A percentile compares a stretch with the other conserved stretches of the same genome.
Evolutionary conservation across 1,140 invertebrate genomes (phyloP).

Genomic region (Zaprionus kolodkinae): DNA sequence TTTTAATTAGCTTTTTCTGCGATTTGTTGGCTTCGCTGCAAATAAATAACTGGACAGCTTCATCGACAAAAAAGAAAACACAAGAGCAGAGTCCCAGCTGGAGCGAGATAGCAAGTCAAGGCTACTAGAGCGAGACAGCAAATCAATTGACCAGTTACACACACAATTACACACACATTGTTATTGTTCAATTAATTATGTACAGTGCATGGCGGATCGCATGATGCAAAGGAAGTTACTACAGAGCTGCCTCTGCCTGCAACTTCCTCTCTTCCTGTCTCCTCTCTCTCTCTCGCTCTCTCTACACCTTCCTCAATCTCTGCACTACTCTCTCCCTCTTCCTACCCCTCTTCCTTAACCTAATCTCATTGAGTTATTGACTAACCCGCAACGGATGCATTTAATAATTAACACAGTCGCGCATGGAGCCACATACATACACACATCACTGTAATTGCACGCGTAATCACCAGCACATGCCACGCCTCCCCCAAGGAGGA

Average conservation of each 20-base stretch:
- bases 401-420: slow-evolving; percentile 68
- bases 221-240: neutral
- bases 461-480: slow-evolving; percentile 33
- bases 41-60: slow-evolving; percentile 18
- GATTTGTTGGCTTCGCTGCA: slow-evolving; percentile 21
- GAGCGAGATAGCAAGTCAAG: slow-evolving; percentile 26
- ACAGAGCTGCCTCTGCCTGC: neutral
- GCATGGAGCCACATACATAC: slow-evolving; percentile 40
- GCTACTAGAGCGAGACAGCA: neutral
- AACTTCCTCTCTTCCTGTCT: neutral
- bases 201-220: slow-evolving; percentile 11
- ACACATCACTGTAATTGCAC: slow-evolving; percentile 53
- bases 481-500: no score
- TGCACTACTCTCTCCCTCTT: neutral
- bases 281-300: no score
- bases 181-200: slow-evolving; percentile 38
- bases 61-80: neutral
- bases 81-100: neutral
- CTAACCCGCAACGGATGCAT: slow-evolving; percentile 51
- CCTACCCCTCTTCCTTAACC: slow-evolving; percentile 5
- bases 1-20: slow-evolving; percentile 67
- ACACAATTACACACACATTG: slow-evolving; percentile 13
- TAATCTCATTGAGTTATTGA: slow-evolving; percentile 56
- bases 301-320: no score
- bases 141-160: slow-evolving; percentile 19